Evolutionary conservation across 2,888 invertebrate genomes (phyloP).

Genomic region (Drosophila algonquin): DNA sequence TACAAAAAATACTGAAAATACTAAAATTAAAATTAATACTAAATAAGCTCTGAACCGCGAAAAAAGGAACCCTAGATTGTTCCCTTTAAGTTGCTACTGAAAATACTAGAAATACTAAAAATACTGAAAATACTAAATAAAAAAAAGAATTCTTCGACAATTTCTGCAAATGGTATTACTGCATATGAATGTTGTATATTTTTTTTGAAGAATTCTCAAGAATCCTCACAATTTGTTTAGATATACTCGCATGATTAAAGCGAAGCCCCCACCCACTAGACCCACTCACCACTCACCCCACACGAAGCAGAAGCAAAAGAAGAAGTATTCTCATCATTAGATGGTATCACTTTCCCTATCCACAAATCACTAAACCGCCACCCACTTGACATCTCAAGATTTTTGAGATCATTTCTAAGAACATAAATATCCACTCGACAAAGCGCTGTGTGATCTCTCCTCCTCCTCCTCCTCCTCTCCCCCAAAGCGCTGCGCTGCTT

Average conservation of each 20-base stretch:
- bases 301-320: background rate
- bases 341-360: constrained; percentile 29
- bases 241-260: background rate
- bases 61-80: too few species aligned
- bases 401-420: constrained; percentile 47
- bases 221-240: background rate
- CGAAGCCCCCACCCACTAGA: background rate
- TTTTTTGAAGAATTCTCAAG: too few species aligned
- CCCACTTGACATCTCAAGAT: constrained; percentile 45
- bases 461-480: too few species aligned
- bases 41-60: background rate
- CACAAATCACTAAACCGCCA: constrained; percentile 31
- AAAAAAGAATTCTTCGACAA: background rate
- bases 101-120: too few species aligned
- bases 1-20: too few species aligned
- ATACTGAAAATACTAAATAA: background rate
- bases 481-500: background rate
- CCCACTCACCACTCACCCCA: constrained; percentile 15
- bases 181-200: too few species aligned
- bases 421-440: constrained; percentile 63
- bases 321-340: constrained; percentile 37
- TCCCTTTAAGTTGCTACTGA: too few species aligned
- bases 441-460: constrained; percentile 25
- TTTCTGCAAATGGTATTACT: background rate
- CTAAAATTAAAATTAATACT: too few species aligned